A percentile compares a stretch with the other conserved stretches of the same genome.
Conservation (phyloP, 1,140 invertebrate genomes). For the Diabrotica undecimpunctata region DNA sequence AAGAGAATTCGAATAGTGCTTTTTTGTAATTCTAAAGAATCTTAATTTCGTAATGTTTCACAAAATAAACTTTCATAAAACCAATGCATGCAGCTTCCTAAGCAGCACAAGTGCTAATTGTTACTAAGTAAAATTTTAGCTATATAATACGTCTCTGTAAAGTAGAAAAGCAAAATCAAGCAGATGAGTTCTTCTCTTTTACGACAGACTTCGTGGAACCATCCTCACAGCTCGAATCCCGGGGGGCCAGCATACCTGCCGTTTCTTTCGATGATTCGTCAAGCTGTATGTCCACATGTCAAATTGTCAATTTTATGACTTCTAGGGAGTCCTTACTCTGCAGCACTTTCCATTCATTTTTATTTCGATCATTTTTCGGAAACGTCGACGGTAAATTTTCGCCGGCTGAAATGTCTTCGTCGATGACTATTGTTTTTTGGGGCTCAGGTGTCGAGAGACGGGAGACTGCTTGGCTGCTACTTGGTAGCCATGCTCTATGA, state of each 20-base stretch:
- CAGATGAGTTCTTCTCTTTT: conserved; percentile 2
- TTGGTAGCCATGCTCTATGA: not conserved
- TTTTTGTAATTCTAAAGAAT: too few relatives aligned
- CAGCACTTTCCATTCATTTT: not conserved
- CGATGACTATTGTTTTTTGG: not conserved
- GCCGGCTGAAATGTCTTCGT: not conserved
- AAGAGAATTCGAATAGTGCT: too few relatives aligned
- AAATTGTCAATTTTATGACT: conserved; percentile 3
- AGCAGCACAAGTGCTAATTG: too few relatives aligned
- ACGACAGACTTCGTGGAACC: conserved; percentile 1
- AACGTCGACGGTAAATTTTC: not conserved
- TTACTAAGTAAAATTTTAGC: too few relatives aligned
- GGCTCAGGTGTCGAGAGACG: not conserved
- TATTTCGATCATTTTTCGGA: conserved; percentile 2
- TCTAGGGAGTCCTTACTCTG: not conserved
- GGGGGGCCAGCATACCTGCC: not conserved
- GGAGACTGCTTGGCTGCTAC: not conserved
- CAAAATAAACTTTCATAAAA: too few relatives aligned
- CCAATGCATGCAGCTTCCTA: too few relatives aligned
- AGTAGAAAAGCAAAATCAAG: not conserved
- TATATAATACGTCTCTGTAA: too few relatives aligned
- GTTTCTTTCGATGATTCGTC: conserved; percentile 2
- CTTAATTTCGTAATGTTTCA: too few relatives aligned
- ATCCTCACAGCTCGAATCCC: not conserved
- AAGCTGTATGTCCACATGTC: conserved; percentile 1